phyloP scores from a whole-genome alignment of 2,797 vertebrate genomes.

The Nyctalus aviator region DNA sequence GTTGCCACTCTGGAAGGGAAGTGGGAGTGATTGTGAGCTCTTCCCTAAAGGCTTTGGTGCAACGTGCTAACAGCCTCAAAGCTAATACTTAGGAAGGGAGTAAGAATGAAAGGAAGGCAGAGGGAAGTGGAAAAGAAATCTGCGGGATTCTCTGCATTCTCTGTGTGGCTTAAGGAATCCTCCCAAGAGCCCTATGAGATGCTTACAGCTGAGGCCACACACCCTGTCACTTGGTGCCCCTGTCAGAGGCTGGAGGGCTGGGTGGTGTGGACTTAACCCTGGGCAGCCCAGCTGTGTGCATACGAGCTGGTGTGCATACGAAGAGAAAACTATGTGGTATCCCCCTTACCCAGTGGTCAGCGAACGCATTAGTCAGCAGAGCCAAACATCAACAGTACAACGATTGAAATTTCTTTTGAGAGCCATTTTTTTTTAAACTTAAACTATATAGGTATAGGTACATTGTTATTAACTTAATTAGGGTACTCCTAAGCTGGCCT shows the following conservation, averaged over 20 bases:
- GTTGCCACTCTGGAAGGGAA: background rate
- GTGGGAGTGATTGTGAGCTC: background rate
- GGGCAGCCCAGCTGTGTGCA: too few species aligned
- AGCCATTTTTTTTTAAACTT: too few species aligned
- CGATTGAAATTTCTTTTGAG: too few species aligned
- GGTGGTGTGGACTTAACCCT: background rate
- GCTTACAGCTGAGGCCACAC: background rate
- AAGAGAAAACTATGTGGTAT: background rate
- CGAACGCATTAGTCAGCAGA: too few species aligned
- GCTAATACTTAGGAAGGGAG: background rate
- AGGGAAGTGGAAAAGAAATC: background rate
- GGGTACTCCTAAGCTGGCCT: too few species aligned
- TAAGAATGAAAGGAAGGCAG: background rate
- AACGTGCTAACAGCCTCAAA: background rate
- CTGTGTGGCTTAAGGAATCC: fast-evolving
- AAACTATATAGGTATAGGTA: too few species aligned
- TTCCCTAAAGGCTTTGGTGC: background rate
- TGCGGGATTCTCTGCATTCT: too few species aligned
- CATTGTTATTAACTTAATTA: too few species aligned
- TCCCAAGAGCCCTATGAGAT: background rate
- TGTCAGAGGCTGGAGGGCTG: background rate
- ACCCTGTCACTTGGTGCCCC: background rate
- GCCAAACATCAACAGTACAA: too few species aligned
- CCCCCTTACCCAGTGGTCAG: too few species aligned
- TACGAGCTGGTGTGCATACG: fast-evolving